A percentile compares a stretch with the other conserved stretches of the same genome.
These are phyloP conservation scores for Leptinotarsa lineolata DNA, from an alignment of 1,140 invertebrate species.

Conservation along the genomic window DNA sequence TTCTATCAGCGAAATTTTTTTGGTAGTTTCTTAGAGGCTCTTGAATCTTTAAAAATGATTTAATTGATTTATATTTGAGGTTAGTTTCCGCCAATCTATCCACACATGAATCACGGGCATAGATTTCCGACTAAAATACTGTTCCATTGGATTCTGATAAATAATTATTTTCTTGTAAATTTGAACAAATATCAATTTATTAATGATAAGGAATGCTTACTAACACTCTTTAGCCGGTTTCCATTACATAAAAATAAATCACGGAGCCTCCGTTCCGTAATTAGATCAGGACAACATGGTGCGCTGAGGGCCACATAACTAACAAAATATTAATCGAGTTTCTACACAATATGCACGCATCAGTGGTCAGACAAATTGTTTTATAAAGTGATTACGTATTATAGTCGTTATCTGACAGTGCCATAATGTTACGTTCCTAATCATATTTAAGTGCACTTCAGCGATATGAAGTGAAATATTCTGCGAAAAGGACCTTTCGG, in stretches of 20 bases:
- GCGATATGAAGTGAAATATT: slow-evolving; percentile 26
- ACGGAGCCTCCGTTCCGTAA: slow-evolving; percentile 39
- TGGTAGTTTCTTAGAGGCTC: not conserved
- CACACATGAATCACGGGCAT: no score
- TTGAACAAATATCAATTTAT: no score
- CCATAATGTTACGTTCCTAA: slow-evolving; percentile 50
- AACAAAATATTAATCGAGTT: slow-evolving; percentile 57
- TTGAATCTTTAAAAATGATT: no score
- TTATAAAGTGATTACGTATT: slow-evolving; percentile 57
- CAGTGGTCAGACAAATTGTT: slow-evolving; percentile 57
- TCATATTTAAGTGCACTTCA: slow-evolving; percentile 50
- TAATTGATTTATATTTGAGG: no score
- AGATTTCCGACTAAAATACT: no score
- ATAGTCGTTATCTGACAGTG: slow-evolving; percentile 52
- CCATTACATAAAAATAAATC: slow-evolving; percentile 22
- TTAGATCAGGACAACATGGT: slow-evolving; percentile 48
- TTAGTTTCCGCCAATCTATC: no score
- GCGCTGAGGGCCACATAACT: slow-evolving; percentile 49
- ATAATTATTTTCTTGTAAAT: not conserved
- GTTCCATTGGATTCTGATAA: not conserved
- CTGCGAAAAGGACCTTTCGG: slow-evolving; percentile 23
- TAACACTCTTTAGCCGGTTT: not conserved
- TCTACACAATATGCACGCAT: slow-evolving; percentile 55
- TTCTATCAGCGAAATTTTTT: not conserved
- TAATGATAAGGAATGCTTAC: no score